A percentile compares a stretch with the other conserved stretches of the same genome.
These are phyloP conservation scores for Astyanax mexicanus DNA, from an alignment of 2,797 vertebrate species.

Conservation along the genomic window DNA sequence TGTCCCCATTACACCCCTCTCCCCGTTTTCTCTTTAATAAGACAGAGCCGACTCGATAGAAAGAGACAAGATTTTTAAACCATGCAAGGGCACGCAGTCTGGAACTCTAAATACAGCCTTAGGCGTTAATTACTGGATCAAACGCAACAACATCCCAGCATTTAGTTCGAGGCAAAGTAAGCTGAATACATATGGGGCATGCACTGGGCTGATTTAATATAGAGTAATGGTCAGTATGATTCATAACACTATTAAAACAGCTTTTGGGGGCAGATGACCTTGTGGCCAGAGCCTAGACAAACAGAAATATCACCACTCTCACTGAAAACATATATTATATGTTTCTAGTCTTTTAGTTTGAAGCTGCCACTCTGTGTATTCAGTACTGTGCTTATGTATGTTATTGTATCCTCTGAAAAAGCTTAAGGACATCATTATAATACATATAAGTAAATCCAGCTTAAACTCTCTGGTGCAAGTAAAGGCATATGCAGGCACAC, in stretches of 20 bases:
- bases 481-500: slow-evolving; percentile 39
- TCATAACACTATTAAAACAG: background rate
- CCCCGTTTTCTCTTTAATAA: slow-evolving; percentile 23
- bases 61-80: slow-evolving; percentile 28
- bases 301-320: background rate
- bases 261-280: background rate
- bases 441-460: slow-evolving; percentile 32
- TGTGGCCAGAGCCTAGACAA: slow-evolving; percentile 3
- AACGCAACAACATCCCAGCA: background rate
- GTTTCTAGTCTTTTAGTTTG: background rate
- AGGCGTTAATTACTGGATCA: slow-evolving; percentile 22
- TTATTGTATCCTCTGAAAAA: background rate
- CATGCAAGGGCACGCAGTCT: background rate
- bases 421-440: slow-evolving; percentile 29
- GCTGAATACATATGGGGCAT: background rate
- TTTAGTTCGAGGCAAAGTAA: slow-evolving; percentile 38
- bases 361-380: background rate
- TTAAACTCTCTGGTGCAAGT: slow-evolving; percentile 35
- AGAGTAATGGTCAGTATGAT: background rate
- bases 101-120: slow-evolving; percentile 22
- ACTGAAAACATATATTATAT: background rate
- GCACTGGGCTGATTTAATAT: background rate
- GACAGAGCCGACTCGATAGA: slow-evolving; percentile 33
- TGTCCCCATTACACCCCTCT: slow-evolving; percentile 31
- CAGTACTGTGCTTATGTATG: background rate